Evolutionary conservation across 2,888 invertebrate genomes (phyloP), one percentile per base, ranked within the genome.

Genomic region (Onthophagus sagittarius): DNA sequence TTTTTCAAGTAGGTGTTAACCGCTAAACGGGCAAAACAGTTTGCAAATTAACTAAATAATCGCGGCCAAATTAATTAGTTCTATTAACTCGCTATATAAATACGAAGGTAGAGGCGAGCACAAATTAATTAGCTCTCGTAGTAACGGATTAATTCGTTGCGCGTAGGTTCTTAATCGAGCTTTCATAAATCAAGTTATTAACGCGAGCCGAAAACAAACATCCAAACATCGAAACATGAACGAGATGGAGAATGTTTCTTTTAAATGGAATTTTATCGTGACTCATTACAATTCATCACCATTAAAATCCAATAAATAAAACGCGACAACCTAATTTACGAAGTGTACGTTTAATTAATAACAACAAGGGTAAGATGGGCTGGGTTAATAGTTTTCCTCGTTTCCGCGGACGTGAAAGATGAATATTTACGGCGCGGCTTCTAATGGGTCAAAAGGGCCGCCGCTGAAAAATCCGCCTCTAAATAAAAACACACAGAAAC

Each of bases 1-100:
- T 76, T 76, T 72, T 76, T 74, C 75, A 72, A 75, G 73, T 72
- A 74, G 76, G 75, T 70, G 69, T 75, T 75, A 75, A 75, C 72
- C 73, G 75, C 72, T 75, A 67, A 72, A 76, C 31, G 67, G 39
- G 39, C 39, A 53, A 53, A 53, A 53, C 39, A 11, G 39, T 11
- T 53, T 11, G 39, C 39, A 53, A 53, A 53, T 53, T 1, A 53
- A 53, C 39, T 53, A 53, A 53, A 53, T 53, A 53, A 11, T 53
- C 39, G 39, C 23, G 23, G 3, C 39, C 5, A 53, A 53, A 53
- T 53, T 53, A 53, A 53, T 53, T 53, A 53, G 39, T 11, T 53
- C 39, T 53, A 53, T 53, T 53, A 53, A 53, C 6, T 53, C 6
- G 39, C 39, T 11, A 23, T 23, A 23, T 23, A 23, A 53, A 53